These are phyloP conservation scores for Halichoerus grypus DNA, from an alignment of 2,113 vertebrate genomes.

Conservation along the genomic window DNA sequence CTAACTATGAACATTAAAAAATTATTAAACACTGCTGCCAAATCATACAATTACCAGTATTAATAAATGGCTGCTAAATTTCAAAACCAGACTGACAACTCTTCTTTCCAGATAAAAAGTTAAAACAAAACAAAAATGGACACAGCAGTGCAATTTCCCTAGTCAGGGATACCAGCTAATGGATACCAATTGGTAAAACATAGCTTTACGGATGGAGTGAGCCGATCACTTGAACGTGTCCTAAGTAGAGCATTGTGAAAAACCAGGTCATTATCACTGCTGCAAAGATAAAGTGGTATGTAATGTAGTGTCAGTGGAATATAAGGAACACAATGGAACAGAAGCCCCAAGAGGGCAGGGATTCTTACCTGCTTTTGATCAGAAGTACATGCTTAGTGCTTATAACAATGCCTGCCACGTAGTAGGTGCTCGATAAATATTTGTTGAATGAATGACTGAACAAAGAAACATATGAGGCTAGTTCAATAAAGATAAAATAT, in stretches of 20 bases:
- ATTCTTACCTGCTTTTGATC: not conserved
- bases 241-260: not conserved
- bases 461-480: not conserved
- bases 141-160: not conserved
- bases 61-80: not conserved
- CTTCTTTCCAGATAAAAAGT: not conserved
- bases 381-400: not conserved
- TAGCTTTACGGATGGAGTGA: not conserved
- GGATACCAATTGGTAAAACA: not conserved
- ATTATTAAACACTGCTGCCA: not conserved
- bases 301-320: not conserved
- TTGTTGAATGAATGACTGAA: not conserved
- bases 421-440: not conserved
- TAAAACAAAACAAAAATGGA: not conserved
- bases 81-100: not conserved
- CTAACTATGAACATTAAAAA: not conserved
- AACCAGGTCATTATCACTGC: not conserved
- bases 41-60: not conserved
- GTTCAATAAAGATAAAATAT: not conserved
- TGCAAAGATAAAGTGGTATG: not conserved
- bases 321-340: not conserved
- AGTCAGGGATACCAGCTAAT: not conserved
- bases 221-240: not conserved
- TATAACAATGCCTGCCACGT: not conserved
- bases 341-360: not conserved